phyloP scores from a whole-genome alignment of 2,797 vertebrate genomes.

The Jordanella pulchra region DNA sequence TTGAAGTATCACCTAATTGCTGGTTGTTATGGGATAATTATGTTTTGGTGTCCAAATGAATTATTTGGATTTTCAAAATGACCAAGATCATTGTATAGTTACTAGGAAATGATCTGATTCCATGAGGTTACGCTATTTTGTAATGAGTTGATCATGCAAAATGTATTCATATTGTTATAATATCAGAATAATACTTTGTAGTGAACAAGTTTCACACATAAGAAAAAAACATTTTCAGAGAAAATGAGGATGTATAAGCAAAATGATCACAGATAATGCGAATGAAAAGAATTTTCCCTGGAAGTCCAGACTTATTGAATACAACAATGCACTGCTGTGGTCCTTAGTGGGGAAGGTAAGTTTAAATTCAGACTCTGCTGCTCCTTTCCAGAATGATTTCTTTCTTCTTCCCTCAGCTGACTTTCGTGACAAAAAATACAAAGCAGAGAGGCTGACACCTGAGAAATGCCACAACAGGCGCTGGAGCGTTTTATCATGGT shows the following conservation, averaged over 20 bases:
- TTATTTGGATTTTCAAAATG: too few species aligned
- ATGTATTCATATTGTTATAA: too few species aligned
- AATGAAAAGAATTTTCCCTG: background rate
- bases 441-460: slow-evolving; percentile 11
- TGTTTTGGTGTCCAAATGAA: too few species aligned
- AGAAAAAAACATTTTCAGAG: background rate
- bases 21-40: too few species aligned
- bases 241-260: background rate
- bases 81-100: too few species aligned
- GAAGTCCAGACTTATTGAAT: background rate
- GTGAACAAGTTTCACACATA: too few species aligned
- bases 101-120: too few species aligned
- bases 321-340: background rate
- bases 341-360: background rate
- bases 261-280: background rate
- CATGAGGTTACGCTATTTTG: too few species aligned
- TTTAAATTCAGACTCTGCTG: background rate
- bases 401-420: background rate
- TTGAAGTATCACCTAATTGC: too few species aligned
- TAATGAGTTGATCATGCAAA: too few species aligned
- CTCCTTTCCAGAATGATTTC: background rate
- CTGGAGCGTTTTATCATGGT: slow-evolving; percentile 6
- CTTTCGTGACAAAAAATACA: background rate
- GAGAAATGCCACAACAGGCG: slow-evolving; percentile 21
- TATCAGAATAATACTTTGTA: too few species aligned